These are phyloP conservation scores for Dreissena polymorpha DNA, from an alignment of 1,140 invertebrate species.

Conservation along the genomic window DNA sequence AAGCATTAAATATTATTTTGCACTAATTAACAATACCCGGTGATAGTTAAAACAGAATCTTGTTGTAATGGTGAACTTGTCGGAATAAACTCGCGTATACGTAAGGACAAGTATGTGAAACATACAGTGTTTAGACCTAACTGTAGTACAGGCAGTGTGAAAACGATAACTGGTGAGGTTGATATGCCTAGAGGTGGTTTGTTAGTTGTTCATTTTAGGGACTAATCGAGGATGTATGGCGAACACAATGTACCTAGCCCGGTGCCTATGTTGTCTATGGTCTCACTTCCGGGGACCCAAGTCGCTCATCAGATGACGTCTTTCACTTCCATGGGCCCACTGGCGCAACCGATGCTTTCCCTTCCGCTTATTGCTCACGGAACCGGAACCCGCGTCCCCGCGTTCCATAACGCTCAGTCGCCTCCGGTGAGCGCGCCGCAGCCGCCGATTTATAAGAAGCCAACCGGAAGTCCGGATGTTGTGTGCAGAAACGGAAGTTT, in stretches of 20 bases:
- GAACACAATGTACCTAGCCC: slow-evolving; percentile 24
- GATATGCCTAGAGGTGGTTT: too few species aligned
- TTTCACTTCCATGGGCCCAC: slow-evolving; percentile 29
- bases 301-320: slow-evolving; percentile 19
- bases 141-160: too few species aligned
- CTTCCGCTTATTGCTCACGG: not conserved
- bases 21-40: too few species aligned
- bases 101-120: too few species aligned
- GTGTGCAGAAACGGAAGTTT: slow-evolving; percentile 16
- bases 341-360: slow-evolving; percentile 29
- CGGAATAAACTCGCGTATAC: too few species aligned
- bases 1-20: too few species aligned
- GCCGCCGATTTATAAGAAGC: not conserved
- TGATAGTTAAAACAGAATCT: too few species aligned
- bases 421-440: not conserved
- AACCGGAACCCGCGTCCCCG: too few species aligned
- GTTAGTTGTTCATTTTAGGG: too few species aligned
- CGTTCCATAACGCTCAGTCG: not conserved
- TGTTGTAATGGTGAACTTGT: too few species aligned
- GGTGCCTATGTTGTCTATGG: slow-evolving; percentile 20
- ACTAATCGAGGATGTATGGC: slow-evolving; percentile 13
- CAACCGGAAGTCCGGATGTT: slow-evolving; percentile 17
- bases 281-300: not conserved
- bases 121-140: too few species aligned
- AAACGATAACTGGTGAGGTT: too few species aligned